phyloP scores from a whole-genome alignment of 2,113 vertebrate species.

The Rattus norvegicus region GRCr8 NC_086027.1:56460001-56460500 shows the following conservation, averaged over 20 bases:
- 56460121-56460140: not conserved
- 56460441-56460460: not conserved
- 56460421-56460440: not conserved
- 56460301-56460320: not conserved
- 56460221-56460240: not conserved
- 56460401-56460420: not conserved
- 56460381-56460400: too few relatives aligned
- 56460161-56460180: not conserved
- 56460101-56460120: not conserved
- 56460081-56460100: too few relatives aligned
- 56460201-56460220: not conserved
- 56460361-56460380: not conserved
- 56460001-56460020: too few relatives aligned
- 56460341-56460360: not conserved
- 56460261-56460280: not conserved
- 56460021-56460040: too few relatives aligned
- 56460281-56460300: not conserved
- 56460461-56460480: not conserved
- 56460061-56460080: too few relatives aligned
- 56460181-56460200: not conserved
- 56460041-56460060: too few relatives aligned
- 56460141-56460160: not conserved
- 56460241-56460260: not conserved
- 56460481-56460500: conserved; percentile 25
- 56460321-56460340: not conserved